A percentile compares a stretch with the other conserved stretches of the same genome.
Evolutionary conservation across 2,797 vertebrate species (phyloP).

Genomic region (Anas capensis): DNA sequence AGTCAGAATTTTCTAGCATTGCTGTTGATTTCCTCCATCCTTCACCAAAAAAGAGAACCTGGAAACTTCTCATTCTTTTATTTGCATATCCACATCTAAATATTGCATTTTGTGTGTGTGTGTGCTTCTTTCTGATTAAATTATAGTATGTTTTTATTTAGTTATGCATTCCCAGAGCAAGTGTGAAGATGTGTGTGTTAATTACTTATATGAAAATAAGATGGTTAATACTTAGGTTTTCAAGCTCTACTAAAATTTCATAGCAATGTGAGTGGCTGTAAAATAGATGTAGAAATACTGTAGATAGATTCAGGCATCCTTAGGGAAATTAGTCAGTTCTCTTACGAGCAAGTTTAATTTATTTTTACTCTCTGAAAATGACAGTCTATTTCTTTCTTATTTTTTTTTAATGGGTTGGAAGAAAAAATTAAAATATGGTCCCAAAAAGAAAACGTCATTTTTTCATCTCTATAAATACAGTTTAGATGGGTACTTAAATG

Average conservation of each 20-base stretch:
- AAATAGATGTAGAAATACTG: constrained; percentile 41
- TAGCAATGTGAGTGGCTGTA: neutral
- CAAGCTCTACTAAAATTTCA: constrained; percentile 1
- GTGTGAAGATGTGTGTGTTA: constrained; percentile 5
- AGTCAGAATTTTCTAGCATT: neutral
- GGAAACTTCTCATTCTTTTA: neutral
- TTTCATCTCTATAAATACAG: constrained; percentile 1
- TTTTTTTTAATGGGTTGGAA: constrained; percentile 1
- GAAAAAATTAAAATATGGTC: neutral
- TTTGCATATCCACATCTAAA: neutral
- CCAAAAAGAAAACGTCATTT: neutral
- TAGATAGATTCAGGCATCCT: constrained; percentile 21
- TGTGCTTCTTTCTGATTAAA: neutral
- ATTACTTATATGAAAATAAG: constrained; percentile 4
- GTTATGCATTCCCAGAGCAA: constrained; percentile 9
- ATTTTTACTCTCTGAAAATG: constrained; percentile 62
- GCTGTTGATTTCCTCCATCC: rapidly evolving
- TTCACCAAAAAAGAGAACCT: neutral
- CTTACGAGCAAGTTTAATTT: constrained; percentile 64
- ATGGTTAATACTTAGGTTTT: constrained; percentile 40
- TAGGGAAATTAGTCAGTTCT: constrained; percentile 60
- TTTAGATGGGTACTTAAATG: neutral
- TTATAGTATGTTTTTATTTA: neutral
- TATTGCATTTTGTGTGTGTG: neutral
- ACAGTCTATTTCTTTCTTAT: neutral